Conservation (phyloP, 2,797 vertebrate genomes). For the Alca torda region DNA sequence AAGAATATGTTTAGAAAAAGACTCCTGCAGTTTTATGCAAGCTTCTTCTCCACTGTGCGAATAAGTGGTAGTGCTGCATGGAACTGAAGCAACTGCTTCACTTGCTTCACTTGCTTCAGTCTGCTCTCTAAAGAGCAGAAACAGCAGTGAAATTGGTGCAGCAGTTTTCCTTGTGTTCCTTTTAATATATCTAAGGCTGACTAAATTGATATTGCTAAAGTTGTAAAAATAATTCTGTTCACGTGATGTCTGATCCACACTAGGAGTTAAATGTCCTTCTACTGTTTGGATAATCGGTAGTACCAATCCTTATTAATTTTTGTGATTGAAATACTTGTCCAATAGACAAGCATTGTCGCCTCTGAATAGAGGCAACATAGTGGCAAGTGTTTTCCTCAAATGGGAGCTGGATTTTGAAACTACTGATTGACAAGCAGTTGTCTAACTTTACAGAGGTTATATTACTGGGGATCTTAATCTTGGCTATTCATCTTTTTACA, state of each 20-base stretch:
- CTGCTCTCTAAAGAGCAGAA: neutral
- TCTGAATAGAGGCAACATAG: neutral
- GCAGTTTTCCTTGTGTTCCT: neutral
- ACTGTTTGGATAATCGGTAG: neutral
- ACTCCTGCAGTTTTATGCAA: neutral
- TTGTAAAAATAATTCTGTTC: neutral
- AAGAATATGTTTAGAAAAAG: conserved; percentile 4
- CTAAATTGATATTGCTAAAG: neutral
- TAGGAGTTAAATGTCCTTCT: neutral
- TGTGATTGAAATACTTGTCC: neutral
- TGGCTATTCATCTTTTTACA: neutral
- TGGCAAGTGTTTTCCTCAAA: neutral
- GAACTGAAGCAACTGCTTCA: neutral
- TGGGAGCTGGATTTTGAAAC: neutral
- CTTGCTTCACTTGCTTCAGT: too few relatives aligned
- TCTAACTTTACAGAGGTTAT: neutral
- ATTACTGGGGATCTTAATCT: neutral
- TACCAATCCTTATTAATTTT: neutral
- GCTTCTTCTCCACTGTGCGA: neutral
- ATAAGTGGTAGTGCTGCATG: neutral
- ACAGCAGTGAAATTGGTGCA: neutral
- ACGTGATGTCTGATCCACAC: neutral
- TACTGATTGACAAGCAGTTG: neutral
- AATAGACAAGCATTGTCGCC: neutral
- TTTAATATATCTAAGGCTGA: neutral